phyloP scores from a whole-genome alignment of 2,888 invertebrate species.

The Lissonota sp. region DNA sequence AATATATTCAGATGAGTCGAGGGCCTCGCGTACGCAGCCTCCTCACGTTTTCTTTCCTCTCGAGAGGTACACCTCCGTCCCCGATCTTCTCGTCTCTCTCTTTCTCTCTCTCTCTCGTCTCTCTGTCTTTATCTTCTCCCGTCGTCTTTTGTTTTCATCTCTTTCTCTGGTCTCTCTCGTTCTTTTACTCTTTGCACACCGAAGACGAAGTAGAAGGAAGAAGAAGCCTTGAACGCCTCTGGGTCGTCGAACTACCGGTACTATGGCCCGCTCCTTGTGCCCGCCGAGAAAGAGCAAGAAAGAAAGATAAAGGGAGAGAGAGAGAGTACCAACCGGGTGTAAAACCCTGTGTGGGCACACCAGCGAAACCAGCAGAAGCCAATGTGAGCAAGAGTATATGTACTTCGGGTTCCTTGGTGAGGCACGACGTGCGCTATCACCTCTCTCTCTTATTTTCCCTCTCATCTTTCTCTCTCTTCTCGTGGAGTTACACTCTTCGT shows the following conservation, averaged over 20 bases:
- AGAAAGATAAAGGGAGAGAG: constrained; percentile 2
- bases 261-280: constrained; percentile 58
- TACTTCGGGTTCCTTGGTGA: constrained; percentile 56
- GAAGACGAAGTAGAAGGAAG: constrained; percentile 55
- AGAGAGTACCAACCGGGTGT: constrained; percentile 34
- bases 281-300: constrained; percentile 24
- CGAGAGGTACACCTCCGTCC: constrained; percentile 17
- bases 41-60: constrained; percentile 55
- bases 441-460: constrained; percentile 19
- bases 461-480: not conserved
- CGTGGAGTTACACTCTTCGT: constrained; percentile 1
- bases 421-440: constrained; percentile 49
- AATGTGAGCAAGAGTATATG: constrained; percentile 49
- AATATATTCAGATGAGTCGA: constrained; percentile 75
- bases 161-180: constrained; percentile 14
- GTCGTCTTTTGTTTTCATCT: constrained; percentile 37
- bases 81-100: too few relatives aligned
- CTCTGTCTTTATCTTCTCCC: not conserved
- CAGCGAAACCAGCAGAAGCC: constrained; percentile 64
- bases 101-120: constrained; percentile 25
- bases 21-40: constrained; percentile 27
- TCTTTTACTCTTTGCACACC: not conserved
- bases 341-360: constrained; percentile 56
- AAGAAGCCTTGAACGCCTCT: constrained; percentile 75
- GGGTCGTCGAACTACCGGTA: constrained; percentile 79